Evolutionary conservation across 2,888 invertebrate species (phyloP), one percentile per base, ranked within the genome.

Genomic region (Biston stratarius): DNA sequence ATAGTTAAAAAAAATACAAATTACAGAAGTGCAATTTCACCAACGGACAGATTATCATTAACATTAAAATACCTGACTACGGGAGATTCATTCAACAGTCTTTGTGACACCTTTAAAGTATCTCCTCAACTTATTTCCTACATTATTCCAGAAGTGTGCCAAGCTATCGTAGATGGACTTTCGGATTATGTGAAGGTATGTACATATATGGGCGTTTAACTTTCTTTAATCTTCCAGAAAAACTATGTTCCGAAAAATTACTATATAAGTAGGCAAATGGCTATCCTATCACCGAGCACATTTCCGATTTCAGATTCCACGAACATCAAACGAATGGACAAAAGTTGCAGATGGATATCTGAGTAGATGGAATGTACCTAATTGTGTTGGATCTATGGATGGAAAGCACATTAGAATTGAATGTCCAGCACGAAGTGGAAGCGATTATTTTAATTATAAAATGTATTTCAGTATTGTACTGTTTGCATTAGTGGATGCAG

Each of bases 391-490:
- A n/a, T 75, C 82, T 11, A 74, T 84, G 42, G 83, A 84, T 64
- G 85, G 84, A 10, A 85, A 87, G 70, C 84, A 76, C 51, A 57
- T 75, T 12, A 38, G 73, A 36, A 64, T 83, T 38, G 74, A 83
- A 72, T 69, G 74, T 58, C 83, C 84, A 42, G 52, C 67, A n/a
- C 69, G 79, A 58, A 71, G 72, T 67, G 75, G 74, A 15, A 66
- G 74, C 33, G 77, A 80, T 74, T 76, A 68, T 69, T 60, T 65
- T 47, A 82, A 84, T 61, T 86, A 85, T 70, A 86, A 86, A 78
- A 66, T 47, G 0, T 69, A 69, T 67, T 81, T 81, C 66, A 85
- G 83, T 70, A 78, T 85, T 49, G 84, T 89, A 5, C 70, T 90
- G 0, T 48, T 52, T 52, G 74, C 72, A 10, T 48, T 85, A 58